Percentiles rank a stretch among this genome's conserved stretches.
Evolutionary conservation across 2,797 vertebrate genomes (phyloP).

Genomic region (Mallotus villosus): DNA sequence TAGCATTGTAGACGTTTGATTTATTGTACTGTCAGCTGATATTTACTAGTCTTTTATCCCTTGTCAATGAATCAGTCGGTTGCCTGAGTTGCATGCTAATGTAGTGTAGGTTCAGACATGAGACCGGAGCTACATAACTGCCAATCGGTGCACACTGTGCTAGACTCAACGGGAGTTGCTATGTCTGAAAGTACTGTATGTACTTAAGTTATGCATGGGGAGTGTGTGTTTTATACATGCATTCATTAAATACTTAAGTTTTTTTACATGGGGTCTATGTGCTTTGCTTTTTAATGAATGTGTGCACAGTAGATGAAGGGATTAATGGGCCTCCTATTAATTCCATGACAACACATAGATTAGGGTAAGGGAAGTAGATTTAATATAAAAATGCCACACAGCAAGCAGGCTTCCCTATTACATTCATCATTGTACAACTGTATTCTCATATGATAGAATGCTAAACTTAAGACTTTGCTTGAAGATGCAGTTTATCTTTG

Average conservation of each 20-base stretch:
- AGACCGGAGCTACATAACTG: slow-evolving; percentile 13
- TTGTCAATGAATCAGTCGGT: slow-evolving; percentile 37
- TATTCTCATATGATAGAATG: background rate
- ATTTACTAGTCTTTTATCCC: slow-evolving; percentile 57
- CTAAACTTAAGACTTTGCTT: background rate
- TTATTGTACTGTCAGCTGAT: slow-evolving; percentile 58
- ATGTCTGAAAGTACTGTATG: background rate
- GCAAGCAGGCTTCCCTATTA: background rate
- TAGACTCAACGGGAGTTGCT: slow-evolving; percentile 7
- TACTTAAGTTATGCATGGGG: slow-evolving; percentile 11
- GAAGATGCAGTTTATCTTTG: background rate
- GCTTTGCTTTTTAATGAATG: slow-evolving; percentile 22
- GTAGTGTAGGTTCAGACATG: slow-evolving; percentile 10
- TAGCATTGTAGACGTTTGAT: slow-evolving; percentile 59
- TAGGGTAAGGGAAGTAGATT: background rate
- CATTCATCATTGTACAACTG: background rate
- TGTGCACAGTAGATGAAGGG: slow-evolving; percentile 29
- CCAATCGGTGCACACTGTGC: slow-evolving; percentile 27
- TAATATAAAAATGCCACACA: background rate
- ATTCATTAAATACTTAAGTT: slow-evolving; percentile 8
- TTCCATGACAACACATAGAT: background rate
- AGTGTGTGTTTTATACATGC: slow-evolving; percentile 23
- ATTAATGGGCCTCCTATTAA: slow-evolving; percentile 47
- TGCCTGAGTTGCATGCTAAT: slow-evolving; percentile 36
- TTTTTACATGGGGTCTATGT: slow-evolving; percentile 10